A percentile compares a stretch with the other conserved stretches of the same genome.
Conservation (phyloP, 1,140 invertebrate species). For the Diploscapter pachys region DNA sequence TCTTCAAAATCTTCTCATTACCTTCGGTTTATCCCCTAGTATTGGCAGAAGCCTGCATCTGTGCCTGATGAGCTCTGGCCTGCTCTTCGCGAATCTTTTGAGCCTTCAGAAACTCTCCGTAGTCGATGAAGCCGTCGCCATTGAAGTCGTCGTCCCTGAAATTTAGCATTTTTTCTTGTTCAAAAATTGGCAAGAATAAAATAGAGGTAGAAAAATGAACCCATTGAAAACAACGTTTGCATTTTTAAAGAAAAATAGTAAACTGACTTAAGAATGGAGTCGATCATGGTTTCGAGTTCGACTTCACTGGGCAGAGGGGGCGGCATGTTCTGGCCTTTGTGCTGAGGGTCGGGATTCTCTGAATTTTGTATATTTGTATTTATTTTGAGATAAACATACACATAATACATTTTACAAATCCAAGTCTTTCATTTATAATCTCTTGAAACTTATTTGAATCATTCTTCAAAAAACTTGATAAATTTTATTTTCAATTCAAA, state of each 20-base stretch:
- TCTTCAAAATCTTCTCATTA: too few relatives aligned
- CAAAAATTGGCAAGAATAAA: neutral
- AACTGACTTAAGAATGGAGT: slow-evolving; percentile 58
- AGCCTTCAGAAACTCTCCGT: slow-evolving; percentile 57
- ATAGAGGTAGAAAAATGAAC: neutral
- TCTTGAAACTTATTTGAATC: neutral
- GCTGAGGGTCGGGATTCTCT: slow-evolving; percentile 50
- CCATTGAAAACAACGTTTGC: too few relatives aligned
- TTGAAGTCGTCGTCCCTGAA: slow-evolving; percentile 62
- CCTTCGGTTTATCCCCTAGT: too few relatives aligned
- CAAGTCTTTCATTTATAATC: neutral
- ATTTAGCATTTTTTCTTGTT: neutral
- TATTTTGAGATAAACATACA: neutral
- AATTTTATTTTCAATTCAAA: neutral
- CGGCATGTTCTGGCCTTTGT: slow-evolving; percentile 41
- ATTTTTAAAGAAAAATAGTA: neutral
- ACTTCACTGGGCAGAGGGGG: slow-evolving; percentile 58
- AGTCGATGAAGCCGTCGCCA: slow-evolving; percentile 60
- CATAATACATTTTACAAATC: too few relatives aligned
- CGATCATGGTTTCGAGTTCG: slow-evolving; percentile 63
- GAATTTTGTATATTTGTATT: slow-evolving; percentile 20
- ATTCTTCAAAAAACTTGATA: neutral
- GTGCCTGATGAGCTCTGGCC: slow-evolving; percentile 41
- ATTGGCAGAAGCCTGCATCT: slow-evolving; percentile 17
- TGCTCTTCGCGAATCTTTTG: slow-evolving; percentile 56